These are phyloP conservation scores for Clepsis dumicolana DNA, from an alignment of 2,888 invertebrate species.

Conservation along the genomic window DNA sequence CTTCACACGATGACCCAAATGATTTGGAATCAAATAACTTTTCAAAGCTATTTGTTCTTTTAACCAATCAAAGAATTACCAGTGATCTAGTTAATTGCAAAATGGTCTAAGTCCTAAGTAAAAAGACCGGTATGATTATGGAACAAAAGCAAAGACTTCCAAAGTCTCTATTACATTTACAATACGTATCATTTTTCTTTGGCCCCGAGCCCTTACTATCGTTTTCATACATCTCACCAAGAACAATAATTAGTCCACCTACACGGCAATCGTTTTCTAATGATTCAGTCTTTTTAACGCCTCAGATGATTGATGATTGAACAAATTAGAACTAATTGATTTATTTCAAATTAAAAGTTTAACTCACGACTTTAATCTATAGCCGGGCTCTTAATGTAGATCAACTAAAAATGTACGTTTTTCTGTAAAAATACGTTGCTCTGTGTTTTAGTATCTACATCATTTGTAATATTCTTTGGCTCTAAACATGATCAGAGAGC, in stretches of 20 bases:
- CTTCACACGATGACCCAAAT: no score
- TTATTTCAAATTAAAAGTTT: slow-evolving; percentile 45
- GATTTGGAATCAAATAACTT: no score
- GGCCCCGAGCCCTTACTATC: background rate
- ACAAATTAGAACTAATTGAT: slow-evolving; percentile 61
- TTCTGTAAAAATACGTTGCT: no score
- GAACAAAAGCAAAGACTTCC: no score
- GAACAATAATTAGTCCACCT: slow-evolving; percentile 38
- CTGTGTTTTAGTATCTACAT: no score
- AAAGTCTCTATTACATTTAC: background rate
- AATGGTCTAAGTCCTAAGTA: no score
- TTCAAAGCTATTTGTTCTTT: no score
- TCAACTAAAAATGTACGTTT: background rate
- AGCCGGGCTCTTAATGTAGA: background rate
- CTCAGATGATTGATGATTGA: slow-evolving; percentile 57
- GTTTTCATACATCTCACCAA: background rate
- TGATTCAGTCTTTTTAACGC: slow-evolving; percentile 51
- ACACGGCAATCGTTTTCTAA: slow-evolving; percentile 47
- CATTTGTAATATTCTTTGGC: no score
- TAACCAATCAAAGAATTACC: no score
- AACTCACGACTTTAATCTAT: background rate
- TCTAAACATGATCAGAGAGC: no score
- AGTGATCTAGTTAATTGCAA: no score
- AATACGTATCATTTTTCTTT: slow-evolving; percentile 1
- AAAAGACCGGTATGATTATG: no score